phyloP scores from a whole-genome alignment of 2,113 vertebrate species.

The Synchiropus splendidus region DNA sequence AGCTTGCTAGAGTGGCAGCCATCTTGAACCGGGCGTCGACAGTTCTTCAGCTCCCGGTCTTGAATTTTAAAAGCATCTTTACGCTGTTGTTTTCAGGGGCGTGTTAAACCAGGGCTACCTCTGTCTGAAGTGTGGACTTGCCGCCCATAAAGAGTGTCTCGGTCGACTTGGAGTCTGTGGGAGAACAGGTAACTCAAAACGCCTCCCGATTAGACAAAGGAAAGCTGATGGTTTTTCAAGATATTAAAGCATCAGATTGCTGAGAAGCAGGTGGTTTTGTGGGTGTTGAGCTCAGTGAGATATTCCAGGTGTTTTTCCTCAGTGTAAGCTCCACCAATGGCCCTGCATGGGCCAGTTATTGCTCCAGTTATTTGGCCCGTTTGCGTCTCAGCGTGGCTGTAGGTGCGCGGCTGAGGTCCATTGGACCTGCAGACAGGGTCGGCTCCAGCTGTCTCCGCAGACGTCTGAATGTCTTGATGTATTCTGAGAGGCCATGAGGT shows the following conservation, averaged over 20 bases:
- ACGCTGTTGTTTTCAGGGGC: slow-evolving; percentile 78
- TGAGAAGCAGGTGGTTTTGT: slow-evolving; percentile 3
- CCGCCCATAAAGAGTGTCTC: slow-evolving; percentile 90
- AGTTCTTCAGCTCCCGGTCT: no score
- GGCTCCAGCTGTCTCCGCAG: not conserved
- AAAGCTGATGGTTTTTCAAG: slow-evolving; percentile 5
- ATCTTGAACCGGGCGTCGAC: no score
- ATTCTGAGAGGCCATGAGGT: slow-evolving; percentile 37
- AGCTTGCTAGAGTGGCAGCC: no score
- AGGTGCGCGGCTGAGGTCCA: not conserved
- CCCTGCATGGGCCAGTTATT: no score
- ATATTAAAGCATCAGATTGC: slow-evolving; percentile 24
- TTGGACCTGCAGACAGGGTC: not conserved
- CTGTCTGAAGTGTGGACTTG: slow-evolving; percentile 82
- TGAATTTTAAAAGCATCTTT: no score
- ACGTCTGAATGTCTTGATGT: slow-evolving; percentile 24
- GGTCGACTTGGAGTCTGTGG: slow-evolving; percentile 80
- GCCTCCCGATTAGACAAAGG: not conserved
- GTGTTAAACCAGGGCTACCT: slow-evolving; percentile 95
- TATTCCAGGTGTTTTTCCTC: no score
- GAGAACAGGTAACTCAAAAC: slow-evolving; percentile 65
- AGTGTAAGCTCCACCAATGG: no score
- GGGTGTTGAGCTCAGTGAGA: not conserved
- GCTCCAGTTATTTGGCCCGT: not conserved
- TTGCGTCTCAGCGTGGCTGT: no score